phyloP scores from a whole-genome alignment of 1,140 invertebrate genomes.

The Coboldia fuscipes region DNA sequence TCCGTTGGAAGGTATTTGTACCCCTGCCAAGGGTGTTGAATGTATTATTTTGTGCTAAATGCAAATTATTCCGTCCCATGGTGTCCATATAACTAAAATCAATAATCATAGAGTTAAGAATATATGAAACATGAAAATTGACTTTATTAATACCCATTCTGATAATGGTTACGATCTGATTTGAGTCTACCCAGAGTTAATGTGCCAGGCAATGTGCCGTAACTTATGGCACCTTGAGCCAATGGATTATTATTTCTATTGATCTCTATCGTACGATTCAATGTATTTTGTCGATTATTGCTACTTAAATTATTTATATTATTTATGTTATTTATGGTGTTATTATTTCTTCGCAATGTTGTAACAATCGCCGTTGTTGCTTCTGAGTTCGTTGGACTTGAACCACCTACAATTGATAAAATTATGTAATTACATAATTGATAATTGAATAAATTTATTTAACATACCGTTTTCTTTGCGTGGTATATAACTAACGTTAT shows the following conservation, averaged over 20 bases:
- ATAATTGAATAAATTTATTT: conserved; percentile 3
- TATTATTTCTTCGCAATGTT: conserved; percentile 29
- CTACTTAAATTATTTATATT: conserved; percentile 12
- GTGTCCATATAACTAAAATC: conserved; percentile 13
- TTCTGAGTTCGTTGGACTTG: conserved; percentile 59
- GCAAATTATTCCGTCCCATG: conserved; percentile 15
- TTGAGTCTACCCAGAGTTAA: conserved; percentile 18
- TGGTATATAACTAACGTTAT: conserved; percentile 66
- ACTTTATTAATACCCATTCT: conserved; percentile 10
- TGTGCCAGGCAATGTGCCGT: conserved; percentile 11
- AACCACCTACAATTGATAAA: conserved; percentile 31
- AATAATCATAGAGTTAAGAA: background rate
- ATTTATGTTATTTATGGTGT: conserved; percentile 24
- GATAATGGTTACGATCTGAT: conserved; percentile 17
- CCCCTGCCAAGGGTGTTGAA: conserved; percentile 26
- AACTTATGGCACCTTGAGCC: conserved; percentile 8
- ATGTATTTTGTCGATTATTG: conserved; percentile 21
- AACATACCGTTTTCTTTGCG: conserved; percentile 42
- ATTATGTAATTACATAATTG: conserved; percentile 2
- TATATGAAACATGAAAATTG: background rate
- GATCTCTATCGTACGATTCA: conserved; percentile 19
- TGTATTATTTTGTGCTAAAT: conserved; percentile 23
- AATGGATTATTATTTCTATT: conserved; percentile 18
- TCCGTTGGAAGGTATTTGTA: conserved; percentile 20
- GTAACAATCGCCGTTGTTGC: conserved; percentile 53